A percentile compares a stretch with the other conserved stretches of the same genome.
These are phyloP conservation scores for Catagonus wagneri DNA, from an alignment of 2,113 vertebrate genomes.

Conservation along the genomic window DNA sequence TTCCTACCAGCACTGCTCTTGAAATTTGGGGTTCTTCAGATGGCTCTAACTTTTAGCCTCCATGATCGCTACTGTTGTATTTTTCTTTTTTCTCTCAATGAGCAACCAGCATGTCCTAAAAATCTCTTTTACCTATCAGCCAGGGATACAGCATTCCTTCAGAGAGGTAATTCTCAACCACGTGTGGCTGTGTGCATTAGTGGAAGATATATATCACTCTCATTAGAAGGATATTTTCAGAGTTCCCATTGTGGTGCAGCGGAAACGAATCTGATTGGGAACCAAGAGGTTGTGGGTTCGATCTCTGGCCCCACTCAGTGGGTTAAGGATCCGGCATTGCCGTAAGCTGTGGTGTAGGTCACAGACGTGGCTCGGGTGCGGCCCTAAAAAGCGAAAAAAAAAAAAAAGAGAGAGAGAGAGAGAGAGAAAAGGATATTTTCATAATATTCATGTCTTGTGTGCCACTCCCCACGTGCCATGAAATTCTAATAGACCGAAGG, in stretches of 20 bases:
- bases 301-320: too few species aligned
- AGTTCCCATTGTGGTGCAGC: too few species aligned
- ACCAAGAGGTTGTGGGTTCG: too few species aligned
- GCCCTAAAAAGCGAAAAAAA: too few species aligned
- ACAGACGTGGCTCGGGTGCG: too few species aligned
- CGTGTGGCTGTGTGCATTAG: background rate
- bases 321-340: too few species aligned
- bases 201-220: background rate
- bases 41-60: background rate
- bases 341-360: too few species aligned
- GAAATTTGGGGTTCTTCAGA: constrained; percentile 28
- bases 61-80: background rate
- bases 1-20: background rate
- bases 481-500: constrained; percentile 18
- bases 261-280: too few species aligned
- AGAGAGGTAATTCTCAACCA: background rate
- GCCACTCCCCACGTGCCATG: background rate
- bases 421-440: background rate
- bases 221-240: background rate
- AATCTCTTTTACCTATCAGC: background rate
- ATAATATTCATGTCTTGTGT: background rate
- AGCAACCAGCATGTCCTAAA: background rate
- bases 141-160: background rate
- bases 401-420: too few species aligned
- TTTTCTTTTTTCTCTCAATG: constrained; percentile 13